Conservation (phyloP, 2,888 invertebrate species). For the Trachelus stipa region DNA sequence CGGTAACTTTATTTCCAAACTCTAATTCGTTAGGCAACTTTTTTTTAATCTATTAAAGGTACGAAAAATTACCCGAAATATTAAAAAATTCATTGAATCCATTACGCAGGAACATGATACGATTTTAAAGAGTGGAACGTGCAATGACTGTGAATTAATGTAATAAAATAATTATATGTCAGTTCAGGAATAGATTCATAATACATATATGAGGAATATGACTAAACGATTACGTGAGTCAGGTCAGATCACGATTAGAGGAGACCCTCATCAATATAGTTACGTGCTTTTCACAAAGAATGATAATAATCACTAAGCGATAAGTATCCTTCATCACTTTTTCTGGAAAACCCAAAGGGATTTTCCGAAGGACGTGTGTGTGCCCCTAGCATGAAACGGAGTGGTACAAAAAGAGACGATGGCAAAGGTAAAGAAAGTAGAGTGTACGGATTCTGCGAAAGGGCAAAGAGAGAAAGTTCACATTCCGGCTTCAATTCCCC, state of each 20-base stretch:
- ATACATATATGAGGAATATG: no score
- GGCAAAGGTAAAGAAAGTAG: not conserved
- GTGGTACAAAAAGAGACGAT: not conserved
- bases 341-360: not conserved
- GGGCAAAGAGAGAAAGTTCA: not conserved
- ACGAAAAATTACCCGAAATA: not conserved
- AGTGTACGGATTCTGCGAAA: no score
- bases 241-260: no score
- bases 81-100: not conserved
- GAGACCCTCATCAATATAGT: not conserved
- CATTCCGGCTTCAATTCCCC: not conserved
- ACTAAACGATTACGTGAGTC: no score
- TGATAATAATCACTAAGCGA: not conserved
- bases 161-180: no score
- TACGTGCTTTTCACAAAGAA: not conserved
- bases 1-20: not conserved
- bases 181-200: no score
- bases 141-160: no score
- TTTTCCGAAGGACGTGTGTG: not conserved
- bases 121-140: no score
- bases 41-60: not conserved
- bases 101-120: not conserved
- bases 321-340: not conserved
- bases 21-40: not conserved
- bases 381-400: not conserved